These are phyloP conservation scores for Tragelaphus eurycerus DNA, from an alignment of 2,797 vertebrate genomes.

Conservation along the genomic window DNA sequence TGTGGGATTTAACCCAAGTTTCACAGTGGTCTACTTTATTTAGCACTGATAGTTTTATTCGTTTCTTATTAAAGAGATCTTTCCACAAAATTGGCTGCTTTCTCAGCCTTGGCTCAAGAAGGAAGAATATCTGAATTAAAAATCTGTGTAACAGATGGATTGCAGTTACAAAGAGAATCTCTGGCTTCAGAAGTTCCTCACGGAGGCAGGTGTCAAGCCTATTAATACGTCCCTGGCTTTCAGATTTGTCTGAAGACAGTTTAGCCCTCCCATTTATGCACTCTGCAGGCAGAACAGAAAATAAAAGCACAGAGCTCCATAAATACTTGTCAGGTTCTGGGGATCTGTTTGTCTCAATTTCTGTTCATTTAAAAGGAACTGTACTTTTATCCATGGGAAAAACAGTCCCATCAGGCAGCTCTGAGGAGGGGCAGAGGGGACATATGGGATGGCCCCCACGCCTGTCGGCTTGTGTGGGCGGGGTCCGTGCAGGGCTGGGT, in stretches of 20 bases:
- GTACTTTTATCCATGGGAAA: not conserved
- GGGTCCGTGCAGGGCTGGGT: not conserved
- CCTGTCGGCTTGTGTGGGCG: not conserved
- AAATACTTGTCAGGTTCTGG: not conserved
- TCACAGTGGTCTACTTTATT: constrained; percentile 77
- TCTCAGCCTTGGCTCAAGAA: constrained; percentile 69
- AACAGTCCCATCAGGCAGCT: not conserved
- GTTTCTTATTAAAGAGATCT: constrained; percentile 70
- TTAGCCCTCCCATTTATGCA: not conserved
- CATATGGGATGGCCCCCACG: accelerated
- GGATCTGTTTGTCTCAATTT: not conserved
- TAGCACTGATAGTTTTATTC: constrained; percentile 77
- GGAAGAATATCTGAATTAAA: constrained; percentile 70
- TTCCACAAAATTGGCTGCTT: constrained; percentile 72
- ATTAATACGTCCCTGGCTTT: constrained; percentile 70
- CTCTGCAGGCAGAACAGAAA: not conserved
- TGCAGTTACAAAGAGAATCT: constrained; percentile 63
- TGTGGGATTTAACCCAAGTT: constrained; percentile 70
- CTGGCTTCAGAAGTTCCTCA: constrained; percentile 69
- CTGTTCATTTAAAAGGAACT: not conserved
- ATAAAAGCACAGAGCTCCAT: not conserved
- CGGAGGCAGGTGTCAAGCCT: constrained; percentile 79
- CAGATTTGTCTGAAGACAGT: constrained; percentile 68
- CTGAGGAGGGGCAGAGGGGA: not conserved
- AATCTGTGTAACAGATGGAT: constrained; percentile 76